Evolutionary conservation across 2,888 invertebrate genomes (phyloP).

Genomic region (Helobdella robusta): DNA sequence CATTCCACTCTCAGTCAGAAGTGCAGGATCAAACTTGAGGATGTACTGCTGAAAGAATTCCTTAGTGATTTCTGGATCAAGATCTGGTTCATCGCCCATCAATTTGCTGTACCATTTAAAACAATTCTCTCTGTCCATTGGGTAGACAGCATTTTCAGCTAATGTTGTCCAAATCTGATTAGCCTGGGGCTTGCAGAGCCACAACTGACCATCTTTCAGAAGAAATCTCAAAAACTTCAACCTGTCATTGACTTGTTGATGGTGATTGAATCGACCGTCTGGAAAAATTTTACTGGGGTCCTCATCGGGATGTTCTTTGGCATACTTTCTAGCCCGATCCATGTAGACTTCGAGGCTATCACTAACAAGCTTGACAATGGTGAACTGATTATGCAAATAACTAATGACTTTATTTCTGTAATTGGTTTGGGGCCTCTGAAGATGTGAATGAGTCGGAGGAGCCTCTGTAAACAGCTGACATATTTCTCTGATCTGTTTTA

Average conservation of each 20-base stretch:
- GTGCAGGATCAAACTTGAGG: constrained; percentile 76
- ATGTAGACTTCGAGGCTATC: constrained; percentile 78
- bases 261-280: constrained; percentile 82
- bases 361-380: constrained; percentile 82
- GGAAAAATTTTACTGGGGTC: constrained; percentile 57
- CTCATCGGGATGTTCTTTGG: constrained; percentile 55
- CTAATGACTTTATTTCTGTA: constrained; percentile 70
- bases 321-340: constrained; percentile 66
- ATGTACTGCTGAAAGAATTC: constrained; percentile 93
- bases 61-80: constrained; percentile 87
- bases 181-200: constrained; percentile 92
- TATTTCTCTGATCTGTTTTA: constrained; percentile 89
- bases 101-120: constrained; percentile 92
- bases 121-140: constrained; percentile 85
- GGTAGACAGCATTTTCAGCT: constrained; percentile 82
- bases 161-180: constrained; percentile 83
- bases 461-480: constrained; percentile 76
- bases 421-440: constrained; percentile 43
- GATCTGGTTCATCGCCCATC: constrained; percentile 74
- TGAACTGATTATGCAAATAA: constrained; percentile 78
- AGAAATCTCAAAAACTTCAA: constrained; percentile 41
- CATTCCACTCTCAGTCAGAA: constrained; percentile 87
- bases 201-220: constrained; percentile 75
- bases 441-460: constrained; percentile 47
- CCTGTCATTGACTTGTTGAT: constrained; percentile 63